Base-by-base conservation (phyloP, 2,113 vertebrate genomes). In the Psittacara wagleri region DNA sequence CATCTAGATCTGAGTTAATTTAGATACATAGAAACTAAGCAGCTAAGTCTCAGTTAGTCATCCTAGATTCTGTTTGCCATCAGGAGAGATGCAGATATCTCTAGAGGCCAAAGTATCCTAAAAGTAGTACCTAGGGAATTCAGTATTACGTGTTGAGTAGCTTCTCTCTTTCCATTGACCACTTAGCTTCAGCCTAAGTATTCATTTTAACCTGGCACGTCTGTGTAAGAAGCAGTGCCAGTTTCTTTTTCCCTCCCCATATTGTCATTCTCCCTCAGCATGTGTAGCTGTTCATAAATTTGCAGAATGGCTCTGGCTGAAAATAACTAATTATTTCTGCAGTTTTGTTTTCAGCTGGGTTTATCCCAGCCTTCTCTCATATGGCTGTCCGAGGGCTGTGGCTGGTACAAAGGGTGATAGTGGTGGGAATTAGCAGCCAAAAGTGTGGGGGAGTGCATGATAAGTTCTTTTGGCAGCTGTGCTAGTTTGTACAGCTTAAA, bases 401-500 rank as follows among this genome's bases (percentile, higher is more conserved):
- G 68, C 86, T 72, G 80, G 64, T 94, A 82, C 80, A 90, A 70
- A 96, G 69, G 64, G 83, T 86, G 92, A 77, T 70, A 28, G 4
- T 41, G 48, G 31, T 89, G 68, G 80, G 77, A 86, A 75, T 91
- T 61, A 72, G 48, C 66, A 87, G 57, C 74, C 74, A 51, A 23
- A 81, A 92, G 39, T 51, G 17, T 90, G 31, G 22, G 2, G 27
- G 48, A 82, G 57, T 48, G 41, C 69, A 57, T 1, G 24, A 61
- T 81, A 85, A 49, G 35, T 85, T 82, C 83, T 85, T 88, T 54
- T 78, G 81, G 83, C 80, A 95, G 73, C 86, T 92, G 77, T 83
- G 62, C 80, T 91, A 17, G 77, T 91, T 95, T 88, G 64, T 95
- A 64, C 55, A 64, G 76, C 66, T 80, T 84, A 78, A 84, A 92